These are phyloP conservation scores for Pagetopsis macropterus DNA, from an alignment of 2,797 vertebrate genomes.

Conservation along the genomic window DNA sequence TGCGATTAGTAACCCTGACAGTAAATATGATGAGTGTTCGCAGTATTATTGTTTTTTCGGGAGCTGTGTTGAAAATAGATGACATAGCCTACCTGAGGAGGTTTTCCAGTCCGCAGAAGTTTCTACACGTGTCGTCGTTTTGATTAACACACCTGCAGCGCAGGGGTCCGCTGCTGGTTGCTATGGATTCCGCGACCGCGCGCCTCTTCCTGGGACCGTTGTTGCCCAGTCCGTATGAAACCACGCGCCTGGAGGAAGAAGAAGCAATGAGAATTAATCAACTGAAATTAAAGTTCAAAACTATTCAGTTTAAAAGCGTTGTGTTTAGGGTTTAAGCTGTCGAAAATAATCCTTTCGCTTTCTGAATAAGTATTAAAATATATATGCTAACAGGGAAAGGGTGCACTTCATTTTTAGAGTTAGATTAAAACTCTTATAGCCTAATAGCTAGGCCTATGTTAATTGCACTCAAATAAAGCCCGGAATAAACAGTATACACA, in stretches of 20 bases:
- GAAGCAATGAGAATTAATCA: background rate
- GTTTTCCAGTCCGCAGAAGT: conserved; percentile 85
- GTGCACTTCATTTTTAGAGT: too few species aligned
- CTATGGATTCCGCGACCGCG: conserved; percentile 75
- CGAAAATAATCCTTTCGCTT: too few species aligned
- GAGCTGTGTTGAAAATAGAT: background rate
- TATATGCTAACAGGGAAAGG: background rate
- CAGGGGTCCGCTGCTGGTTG: conserved; percentile 32
- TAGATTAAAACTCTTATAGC: too few species aligned
- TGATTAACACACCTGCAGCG: conserved; percentile 88
- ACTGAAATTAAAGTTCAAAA: too few species aligned
- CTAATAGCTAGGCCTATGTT: too few species aligned
- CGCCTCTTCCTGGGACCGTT: conserved; percentile 88
- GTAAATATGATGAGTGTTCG: background rate
- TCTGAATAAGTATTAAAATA: too few species aligned
- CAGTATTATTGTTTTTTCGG: background rate
- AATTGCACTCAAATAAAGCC: too few species aligned
- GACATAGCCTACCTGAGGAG: conserved; percentile 50
- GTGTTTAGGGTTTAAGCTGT: too few species aligned
- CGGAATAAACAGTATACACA: too few species aligned
- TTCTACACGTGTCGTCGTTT: conserved; percentile 86
- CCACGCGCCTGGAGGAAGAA: conserved; percentile 85
- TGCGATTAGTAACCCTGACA: conserved; percentile 4
- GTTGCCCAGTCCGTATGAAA: conserved; percentile 93
- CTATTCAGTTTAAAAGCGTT: too few species aligned